Base-by-base conservation (phyloP, 2,797 vertebrate species). In the Gymnopithys bicolor region DNA sequence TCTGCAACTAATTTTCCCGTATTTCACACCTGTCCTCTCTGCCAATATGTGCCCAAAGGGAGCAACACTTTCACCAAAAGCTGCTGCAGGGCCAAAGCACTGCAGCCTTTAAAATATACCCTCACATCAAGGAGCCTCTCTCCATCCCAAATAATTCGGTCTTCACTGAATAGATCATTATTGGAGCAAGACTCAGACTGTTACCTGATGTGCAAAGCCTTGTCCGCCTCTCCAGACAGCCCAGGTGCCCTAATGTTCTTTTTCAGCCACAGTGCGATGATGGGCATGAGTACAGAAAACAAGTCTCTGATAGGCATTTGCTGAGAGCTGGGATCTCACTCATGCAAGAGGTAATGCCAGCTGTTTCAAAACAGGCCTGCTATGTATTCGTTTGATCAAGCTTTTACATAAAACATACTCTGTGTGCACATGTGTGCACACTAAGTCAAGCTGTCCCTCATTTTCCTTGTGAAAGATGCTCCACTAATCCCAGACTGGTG, bases 341-440 rank as follows among this genome's bases (percentile, higher is more conserved):
- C 46, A 69, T 0, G 3, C 48, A 69, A 81, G 46, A 83, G 22
- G 22, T 19, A 80, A 69, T 5, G 0, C 11, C 69, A 91, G 35
- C 59, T 94, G 11, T 73, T 96, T 75, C 24, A 55, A 81, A 73
- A 88, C 5, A 13, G 76, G 77, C 59, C 62, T 73, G 28, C 19
- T 41, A 11, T 48, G 63, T 55, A 25, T 46, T 86, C 32, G 37
- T 84, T 68, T 30, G 16, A 51, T 52, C 14, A 7, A 84, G 27
- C 13, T 80, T 82, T 92, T 62, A 39, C 19, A 69, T 59, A 84
- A 93, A 74, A 66, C 7, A 6, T 8, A 11, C 17, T 45, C 70
- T 7, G 5, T 13, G 37, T 3, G 3, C 33, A 32, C 35, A 43
- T 7, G 7, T 1, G 4, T 3, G 1, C 7, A 5, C 49, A 41